Conservation (phyloP, 2,113 vertebrate species). For the Piliocolobus tephrosceles region DNA sequence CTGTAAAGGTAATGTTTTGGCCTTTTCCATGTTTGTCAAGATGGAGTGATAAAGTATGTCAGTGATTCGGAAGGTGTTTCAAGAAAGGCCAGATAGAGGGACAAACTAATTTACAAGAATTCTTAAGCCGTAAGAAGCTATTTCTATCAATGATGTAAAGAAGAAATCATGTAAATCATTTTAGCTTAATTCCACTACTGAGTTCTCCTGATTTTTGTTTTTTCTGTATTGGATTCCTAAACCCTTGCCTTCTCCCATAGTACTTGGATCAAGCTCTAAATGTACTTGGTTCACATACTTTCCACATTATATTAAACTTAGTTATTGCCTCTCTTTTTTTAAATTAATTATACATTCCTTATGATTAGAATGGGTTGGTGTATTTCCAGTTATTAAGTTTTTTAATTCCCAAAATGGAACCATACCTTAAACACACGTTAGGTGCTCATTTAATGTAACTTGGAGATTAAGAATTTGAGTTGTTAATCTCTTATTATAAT, state of each 20-base stretch:
- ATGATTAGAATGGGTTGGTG: not conserved
- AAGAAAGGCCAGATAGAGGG: not conserved
- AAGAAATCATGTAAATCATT: not conserved
- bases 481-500: not conserved
- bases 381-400: constrained; percentile 34
- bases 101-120: not conserved
- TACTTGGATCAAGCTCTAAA: not conserved
- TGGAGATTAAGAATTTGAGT: constrained; percentile 14
- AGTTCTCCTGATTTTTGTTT: constrained; percentile 22
- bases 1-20: not conserved
- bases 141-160: constrained; percentile 32
- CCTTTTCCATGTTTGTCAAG: constrained; percentile 17
- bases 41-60: constrained; percentile 32
- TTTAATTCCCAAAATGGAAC: constrained; percentile 43
- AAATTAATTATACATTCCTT: constrained; percentile 2
- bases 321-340: not conserved
- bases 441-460: not conserved
- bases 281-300: not conserved
- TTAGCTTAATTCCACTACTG: constrained; percentile 1
- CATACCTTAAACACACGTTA: not conserved
- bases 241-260: not conserved
- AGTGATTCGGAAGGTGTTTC: constrained; percentile 39
- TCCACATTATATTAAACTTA: constrained; percentile 6
- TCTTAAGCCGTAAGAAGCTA: not conserved
- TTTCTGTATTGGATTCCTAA: constrained; percentile 28